phyloP scores from a whole-genome alignment of 2,797 vertebrate species.

The Etheostoma nigrum region DNA sequence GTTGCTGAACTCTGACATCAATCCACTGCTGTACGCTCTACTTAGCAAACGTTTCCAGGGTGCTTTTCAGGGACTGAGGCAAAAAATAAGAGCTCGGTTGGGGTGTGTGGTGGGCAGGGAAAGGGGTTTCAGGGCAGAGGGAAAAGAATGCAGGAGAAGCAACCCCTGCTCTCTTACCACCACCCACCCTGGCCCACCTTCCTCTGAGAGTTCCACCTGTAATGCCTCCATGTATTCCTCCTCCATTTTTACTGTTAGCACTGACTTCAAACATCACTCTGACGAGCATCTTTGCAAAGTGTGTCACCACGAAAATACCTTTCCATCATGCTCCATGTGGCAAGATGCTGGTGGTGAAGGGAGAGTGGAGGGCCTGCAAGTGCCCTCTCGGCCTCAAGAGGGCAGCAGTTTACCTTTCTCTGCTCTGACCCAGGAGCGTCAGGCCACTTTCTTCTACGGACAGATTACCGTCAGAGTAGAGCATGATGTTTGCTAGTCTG shows the following conservation, averaged over 20 bases:
- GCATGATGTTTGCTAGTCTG: conserved; percentile 78
- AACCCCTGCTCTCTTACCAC: conserved; percentile 58
- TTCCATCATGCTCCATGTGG: conserved; percentile 48
- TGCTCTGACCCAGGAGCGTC: conserved; percentile 77
- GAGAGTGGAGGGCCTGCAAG: conserved; percentile 75
- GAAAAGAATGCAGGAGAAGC: conserved; percentile 48
- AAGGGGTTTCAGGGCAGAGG: conserved; percentile 41
- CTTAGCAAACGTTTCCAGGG: conserved; percentile 88
- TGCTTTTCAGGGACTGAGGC: conserved; percentile 80
- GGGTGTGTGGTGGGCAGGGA: conserved; percentile 47
- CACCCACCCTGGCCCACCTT: conserved; percentile 20
- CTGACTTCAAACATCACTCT: conserved; percentile 57
- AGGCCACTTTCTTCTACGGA: conserved; percentile 86
- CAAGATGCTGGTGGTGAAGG: conserved; percentile 35
- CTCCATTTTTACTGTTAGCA: conserved; percentile 77
- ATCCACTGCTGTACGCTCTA: conserved; percentile 88
- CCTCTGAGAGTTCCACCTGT: conserved; percentile 40
- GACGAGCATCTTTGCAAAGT: conserved; percentile 50
- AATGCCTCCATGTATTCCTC: conserved; percentile 59
- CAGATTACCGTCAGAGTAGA: conserved; percentile 87
- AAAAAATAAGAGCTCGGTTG: conserved; percentile 75
- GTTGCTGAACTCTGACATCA: conserved; percentile 88
- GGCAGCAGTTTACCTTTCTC: conserved; percentile 77
- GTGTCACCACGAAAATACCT: conserved; percentile 50
- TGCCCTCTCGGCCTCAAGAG: conserved; percentile 77